phyloP scores from a whole-genome alignment of 2,797 vertebrate species.

The Malurus splendens region DNA sequence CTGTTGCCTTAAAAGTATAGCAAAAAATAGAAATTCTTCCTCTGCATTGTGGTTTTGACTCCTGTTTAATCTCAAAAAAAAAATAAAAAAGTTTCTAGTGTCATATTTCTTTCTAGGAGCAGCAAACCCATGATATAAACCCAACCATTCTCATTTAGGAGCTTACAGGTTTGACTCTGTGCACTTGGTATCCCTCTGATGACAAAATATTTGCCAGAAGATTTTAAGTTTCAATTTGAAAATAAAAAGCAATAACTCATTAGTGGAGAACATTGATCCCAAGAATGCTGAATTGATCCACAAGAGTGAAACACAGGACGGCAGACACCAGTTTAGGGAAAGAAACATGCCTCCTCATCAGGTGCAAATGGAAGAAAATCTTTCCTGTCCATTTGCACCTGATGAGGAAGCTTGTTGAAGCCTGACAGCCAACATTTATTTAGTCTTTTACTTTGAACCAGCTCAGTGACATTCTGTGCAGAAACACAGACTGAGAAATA shows the following conservation, averaged over 20 bases:
- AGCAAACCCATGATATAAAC: background rate
- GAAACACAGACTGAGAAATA: background rate
- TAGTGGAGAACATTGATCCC: constrained; percentile 11
- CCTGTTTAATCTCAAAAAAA: constrained; percentile 30
- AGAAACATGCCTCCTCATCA: constrained; percentile 46
- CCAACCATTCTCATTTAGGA: background rate
- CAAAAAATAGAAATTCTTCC: constrained; percentile 50
- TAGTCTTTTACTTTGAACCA: constrained; percentile 20
- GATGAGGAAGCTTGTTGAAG: constrained; percentile 52
- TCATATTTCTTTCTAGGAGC: constrained; percentile 11
- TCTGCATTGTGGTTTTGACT: background rate
- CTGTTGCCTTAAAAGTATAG: constrained; percentile 54
- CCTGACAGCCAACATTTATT: constrained; percentile 7
- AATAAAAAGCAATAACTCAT: constrained; percentile 34
- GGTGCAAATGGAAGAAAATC: constrained; percentile 57
- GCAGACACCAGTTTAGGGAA: background rate
- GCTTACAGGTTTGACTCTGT: background rate
- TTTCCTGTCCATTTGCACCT: constrained; percentile 63
- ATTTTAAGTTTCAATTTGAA: constrained; percentile 3
- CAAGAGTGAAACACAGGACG: background rate
- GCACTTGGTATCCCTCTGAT: background rate
- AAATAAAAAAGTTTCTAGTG: background rate
- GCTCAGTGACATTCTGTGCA: constrained; percentile 13
- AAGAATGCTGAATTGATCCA: background rate
- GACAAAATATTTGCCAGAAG: background rate